Percentiles rank a stretch among this genome's conserved stretches.
These are phyloP conservation scores for Ostrea denselamellosa DNA, from an alignment of 1,140 invertebrate species.

Conservation along the genomic window DNA sequence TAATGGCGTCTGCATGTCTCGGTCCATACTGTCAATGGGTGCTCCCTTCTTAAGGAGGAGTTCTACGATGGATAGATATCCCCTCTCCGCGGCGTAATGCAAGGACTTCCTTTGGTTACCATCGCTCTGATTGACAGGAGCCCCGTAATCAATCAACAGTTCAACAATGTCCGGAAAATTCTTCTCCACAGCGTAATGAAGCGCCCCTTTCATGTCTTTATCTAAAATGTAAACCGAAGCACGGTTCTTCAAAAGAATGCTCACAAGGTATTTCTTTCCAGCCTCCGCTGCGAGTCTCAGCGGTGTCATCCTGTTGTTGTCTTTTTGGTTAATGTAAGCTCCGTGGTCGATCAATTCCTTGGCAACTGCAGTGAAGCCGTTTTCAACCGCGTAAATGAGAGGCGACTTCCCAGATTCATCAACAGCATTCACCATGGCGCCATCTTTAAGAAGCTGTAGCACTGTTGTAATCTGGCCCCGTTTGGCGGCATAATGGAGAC, in stretches of 20 bases:
- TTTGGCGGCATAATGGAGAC: slow-evolving; percentile 47
- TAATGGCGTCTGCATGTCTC: slow-evolving; percentile 49
- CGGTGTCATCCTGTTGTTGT: slow-evolving; percentile 47
- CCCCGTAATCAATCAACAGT: slow-evolving; percentile 42
- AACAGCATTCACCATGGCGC: slow-evolving; percentile 47
- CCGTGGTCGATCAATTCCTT: slow-evolving; percentile 45
- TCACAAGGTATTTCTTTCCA: slow-evolving; percentile 49
- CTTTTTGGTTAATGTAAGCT: slow-evolving; percentile 48
- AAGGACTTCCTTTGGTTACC: slow-evolving; percentile 50
- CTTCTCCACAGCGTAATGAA: slow-evolving; percentile 58
- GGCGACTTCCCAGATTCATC: slow-evolving; percentile 49
- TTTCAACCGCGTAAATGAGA: slow-evolving; percentile 52
- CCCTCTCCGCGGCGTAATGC: slow-evolving; percentile 49
- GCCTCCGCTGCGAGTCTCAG: slow-evolving; percentile 41
- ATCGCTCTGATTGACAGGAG: slow-evolving; percentile 55
- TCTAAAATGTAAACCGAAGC: slow-evolving; percentile 51
- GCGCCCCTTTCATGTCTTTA: slow-evolving; percentile 45
- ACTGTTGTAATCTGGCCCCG: slow-evolving; percentile 40
- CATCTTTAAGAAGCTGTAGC: slow-evolving; percentile 32
- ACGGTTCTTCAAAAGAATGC: slow-evolving; percentile 38
- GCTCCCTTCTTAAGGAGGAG: slow-evolving; percentile 48
- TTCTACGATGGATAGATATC: slow-evolving; percentile 47
- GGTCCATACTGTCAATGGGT: slow-evolving; percentile 47
- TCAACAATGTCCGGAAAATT: slow-evolving; percentile 42
- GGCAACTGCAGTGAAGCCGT: slow-evolving; percentile 46